phyloP scores from a whole-genome alignment of 2,888 invertebrate genomes.

The Seladonia tumulorum region DNA sequence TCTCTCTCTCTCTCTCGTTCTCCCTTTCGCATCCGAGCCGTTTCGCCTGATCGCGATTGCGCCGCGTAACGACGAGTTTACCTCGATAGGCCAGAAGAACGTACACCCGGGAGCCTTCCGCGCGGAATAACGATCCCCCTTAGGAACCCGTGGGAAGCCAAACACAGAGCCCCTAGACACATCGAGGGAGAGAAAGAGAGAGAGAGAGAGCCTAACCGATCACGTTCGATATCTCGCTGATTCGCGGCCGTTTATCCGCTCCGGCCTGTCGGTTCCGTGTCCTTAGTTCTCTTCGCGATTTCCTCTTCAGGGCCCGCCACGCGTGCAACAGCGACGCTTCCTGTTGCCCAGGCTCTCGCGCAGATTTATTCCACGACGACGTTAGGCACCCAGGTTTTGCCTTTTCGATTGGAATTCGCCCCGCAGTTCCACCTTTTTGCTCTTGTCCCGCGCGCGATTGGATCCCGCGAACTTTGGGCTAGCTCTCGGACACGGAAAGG shows the following conservation, averaged over 20 bases:
- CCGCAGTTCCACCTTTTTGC: slow-evolving; percentile 2
- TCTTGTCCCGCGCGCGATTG: neutral
- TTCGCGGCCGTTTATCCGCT: slow-evolving; percentile 2
- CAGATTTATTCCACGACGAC: neutral
- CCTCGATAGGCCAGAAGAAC: slow-evolving; percentile 49
- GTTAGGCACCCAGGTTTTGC: neutral
- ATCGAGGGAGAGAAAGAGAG: neutral
- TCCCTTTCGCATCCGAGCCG: slow-evolving; percentile 43
- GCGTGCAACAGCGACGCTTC: slow-evolving; percentile 11
- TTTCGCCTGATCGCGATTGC: slow-evolving; percentile 56
- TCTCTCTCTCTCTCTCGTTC: neutral
- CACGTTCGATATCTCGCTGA: slow-evolving; percentile 24
- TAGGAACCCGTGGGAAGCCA: slow-evolving; percentile 43
- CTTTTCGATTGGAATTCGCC: slow-evolving; percentile 3
- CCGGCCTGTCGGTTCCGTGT: slow-evolving; percentile 4
- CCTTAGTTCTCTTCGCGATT: neutral
- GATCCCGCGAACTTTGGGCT: neutral
- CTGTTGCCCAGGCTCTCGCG: neutral
- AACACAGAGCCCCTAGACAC: neutral
- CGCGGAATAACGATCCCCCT: slow-evolving; percentile 55
- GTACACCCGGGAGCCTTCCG: slow-evolving; percentile 21
- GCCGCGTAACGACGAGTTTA: slow-evolving; percentile 60
- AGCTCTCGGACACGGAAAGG: neutral
- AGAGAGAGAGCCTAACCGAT: neutral
- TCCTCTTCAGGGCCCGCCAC: slow-evolving; percentile 1